Conservation (phyloP, 2,888 invertebrate species). For the Syrista parreyssii region DNA sequence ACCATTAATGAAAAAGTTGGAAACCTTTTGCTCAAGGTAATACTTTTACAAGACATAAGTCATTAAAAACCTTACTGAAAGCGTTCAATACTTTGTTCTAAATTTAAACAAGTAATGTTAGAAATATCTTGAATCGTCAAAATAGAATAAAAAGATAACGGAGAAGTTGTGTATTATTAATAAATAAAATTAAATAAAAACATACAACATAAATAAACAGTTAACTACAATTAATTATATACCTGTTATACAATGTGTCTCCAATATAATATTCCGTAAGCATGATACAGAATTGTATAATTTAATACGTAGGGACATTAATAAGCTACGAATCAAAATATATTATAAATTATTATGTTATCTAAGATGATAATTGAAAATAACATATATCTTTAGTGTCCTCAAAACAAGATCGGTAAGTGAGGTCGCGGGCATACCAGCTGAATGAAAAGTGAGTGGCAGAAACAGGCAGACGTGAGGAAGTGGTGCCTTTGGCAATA, state of each 20-base stretch:
- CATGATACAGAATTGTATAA: background rate
- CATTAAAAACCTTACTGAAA: background rate
- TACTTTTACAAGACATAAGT: background rate
- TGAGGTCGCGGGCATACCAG: background rate
- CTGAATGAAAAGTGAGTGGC: background rate
- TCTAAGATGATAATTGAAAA: too few relatives aligned
- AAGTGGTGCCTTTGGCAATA: background rate
- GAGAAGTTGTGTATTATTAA: background rate
- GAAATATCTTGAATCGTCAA: background rate
- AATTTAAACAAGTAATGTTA: background rate
- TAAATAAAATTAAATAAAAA: background rate
- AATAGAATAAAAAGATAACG: background rate
- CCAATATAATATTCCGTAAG: background rate
- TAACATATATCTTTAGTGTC: too few relatives aligned
- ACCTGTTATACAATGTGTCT: background rate
- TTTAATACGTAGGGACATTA: background rate
- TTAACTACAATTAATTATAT: background rate
- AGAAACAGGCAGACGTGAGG: background rate
- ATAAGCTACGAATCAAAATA: background rate
- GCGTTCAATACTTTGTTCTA: background rate
- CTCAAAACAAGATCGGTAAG: background rate
- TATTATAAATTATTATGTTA: too few relatives aligned
- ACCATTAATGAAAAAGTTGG: constrained; percentile 15
- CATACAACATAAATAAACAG: background rate
- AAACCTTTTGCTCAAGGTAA: constrained; percentile 26